These are phyloP conservation scores for Octomys mimax DNA, from an alignment of 2,797 vertebrate species.

Conservation along the genomic window DNA sequence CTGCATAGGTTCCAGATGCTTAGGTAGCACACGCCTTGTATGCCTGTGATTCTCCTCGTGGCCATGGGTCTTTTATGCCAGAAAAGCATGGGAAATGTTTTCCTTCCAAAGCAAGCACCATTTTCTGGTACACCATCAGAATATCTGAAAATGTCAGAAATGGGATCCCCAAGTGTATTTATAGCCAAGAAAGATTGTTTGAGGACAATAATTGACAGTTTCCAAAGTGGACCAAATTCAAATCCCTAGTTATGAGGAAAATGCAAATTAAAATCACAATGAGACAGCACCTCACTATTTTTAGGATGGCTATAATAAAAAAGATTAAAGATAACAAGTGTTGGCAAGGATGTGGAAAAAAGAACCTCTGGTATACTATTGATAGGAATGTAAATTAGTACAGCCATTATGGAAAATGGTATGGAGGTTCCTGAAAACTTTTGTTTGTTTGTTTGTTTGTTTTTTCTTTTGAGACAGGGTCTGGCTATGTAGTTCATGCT, in stretches of 20 bases:
- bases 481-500: too few species aligned
- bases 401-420: neutral
- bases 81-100: neutral
- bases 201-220: conserved; percentile 8
- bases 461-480: too few species aligned
- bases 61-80: neutral
- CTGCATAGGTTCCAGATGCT: accelerated
- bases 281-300: neutral
- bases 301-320: neutral
- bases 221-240: neutral
- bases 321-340: neutral
- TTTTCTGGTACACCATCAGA: conserved; percentile 30
- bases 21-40: accelerated
- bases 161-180: neutral
- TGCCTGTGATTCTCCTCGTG: neutral
- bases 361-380: neutral
- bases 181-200: conserved; percentile 39
- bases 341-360: neutral
- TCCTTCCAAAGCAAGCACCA: neutral
- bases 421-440: neutral
- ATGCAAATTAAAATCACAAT: neutral
- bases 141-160: conserved; percentile 30
- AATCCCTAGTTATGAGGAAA: neutral
- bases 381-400: neutral
- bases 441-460: too few species aligned